These are phyloP conservation scores for Poeciliopsis infans DNA, from an alignment of 2,797 vertebrate genomes.

Conservation along the genomic window DNA sequence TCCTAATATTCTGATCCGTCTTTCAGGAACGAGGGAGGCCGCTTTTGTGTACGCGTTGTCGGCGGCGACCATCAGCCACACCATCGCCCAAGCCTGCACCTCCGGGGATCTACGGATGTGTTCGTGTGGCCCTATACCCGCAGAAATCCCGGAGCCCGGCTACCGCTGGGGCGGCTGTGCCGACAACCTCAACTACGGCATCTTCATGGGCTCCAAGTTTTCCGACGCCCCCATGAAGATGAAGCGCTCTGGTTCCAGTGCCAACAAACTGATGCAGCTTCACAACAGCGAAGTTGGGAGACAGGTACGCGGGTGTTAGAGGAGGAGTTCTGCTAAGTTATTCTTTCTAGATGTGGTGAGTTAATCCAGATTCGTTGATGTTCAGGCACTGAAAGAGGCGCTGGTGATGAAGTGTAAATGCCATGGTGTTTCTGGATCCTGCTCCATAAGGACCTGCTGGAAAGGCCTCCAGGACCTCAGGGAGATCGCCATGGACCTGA, in stretches of 20 bases:
- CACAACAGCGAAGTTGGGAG: conserved; percentile 99
- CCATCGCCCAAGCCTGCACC: conserved; percentile 95
- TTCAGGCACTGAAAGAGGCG: conserved; percentile 88
- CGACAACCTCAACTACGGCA: conserved; percentile 97
- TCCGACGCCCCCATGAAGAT: conserved; percentile 98
- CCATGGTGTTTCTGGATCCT: conserved; percentile 97
- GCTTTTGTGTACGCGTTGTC: conserved; percentile 97
- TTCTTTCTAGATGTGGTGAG: not conserved
- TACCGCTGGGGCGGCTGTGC: conserved; percentile 99
- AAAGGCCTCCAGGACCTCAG: conserved; percentile 93
- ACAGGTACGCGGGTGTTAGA: conserved; percentile 81
- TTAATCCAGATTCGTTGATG: conserved; percentile 5
- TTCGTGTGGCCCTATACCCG: conserved; percentile 93
- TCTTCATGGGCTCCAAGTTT: conserved; percentile 98
- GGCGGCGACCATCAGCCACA: conserved; percentile 95
- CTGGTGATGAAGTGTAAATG: conserved; percentile 99
- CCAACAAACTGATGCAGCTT: conserved; percentile 99
- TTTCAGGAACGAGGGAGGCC: conserved; percentile 92
- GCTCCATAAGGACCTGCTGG: conserved; percentile 99
- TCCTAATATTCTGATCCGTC: conserved; percentile 17
- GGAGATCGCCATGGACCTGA: conserved; percentile 93
- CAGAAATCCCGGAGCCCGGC: conserved; percentile 93
- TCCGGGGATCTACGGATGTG: conserved; percentile 94
- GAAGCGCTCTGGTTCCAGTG: conserved; percentile 93
- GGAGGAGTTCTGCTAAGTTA: not conserved